phyloP scores from a whole-genome alignment of 2,113 vertebrate species.

The Athene noctua region DNA sequence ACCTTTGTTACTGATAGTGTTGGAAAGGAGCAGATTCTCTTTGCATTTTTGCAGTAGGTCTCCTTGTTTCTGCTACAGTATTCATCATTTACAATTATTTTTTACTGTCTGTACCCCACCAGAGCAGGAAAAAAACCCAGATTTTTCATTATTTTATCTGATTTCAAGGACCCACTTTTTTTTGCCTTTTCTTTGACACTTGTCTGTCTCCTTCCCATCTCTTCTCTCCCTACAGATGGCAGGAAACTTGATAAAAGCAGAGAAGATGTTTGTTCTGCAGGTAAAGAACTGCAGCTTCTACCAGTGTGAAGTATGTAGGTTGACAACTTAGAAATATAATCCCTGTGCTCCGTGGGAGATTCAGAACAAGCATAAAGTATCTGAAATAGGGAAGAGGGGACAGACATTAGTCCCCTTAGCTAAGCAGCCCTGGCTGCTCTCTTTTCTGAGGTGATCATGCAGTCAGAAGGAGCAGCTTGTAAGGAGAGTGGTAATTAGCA shows the following conservation, averaged over 20 bases:
- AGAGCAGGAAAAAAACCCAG: neutral
- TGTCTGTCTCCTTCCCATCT: neutral
- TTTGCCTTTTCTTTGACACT: neutral
- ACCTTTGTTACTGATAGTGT: neutral
- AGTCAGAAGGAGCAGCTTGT: neutral
- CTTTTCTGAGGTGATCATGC: neutral
- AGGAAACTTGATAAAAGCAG: neutral
- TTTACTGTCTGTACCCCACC: neutral
- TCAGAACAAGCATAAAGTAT: neutral
- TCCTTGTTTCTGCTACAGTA: neutral
- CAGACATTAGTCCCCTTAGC: neutral
- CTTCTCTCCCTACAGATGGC: neutral
- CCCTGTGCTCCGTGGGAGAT: neutral
- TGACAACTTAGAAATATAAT: neutral
- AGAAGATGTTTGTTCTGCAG: neutral
- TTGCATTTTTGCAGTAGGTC: neutral
- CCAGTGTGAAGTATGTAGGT: neutral
- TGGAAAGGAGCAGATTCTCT: neutral
- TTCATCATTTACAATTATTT: rapidly evolving
- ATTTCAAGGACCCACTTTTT: neutral
- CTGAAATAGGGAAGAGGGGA: neutral
- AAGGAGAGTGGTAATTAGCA: neutral
- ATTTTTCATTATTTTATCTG: neutral
- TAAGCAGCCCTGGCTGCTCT: neutral
- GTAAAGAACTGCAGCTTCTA: neutral